Base-by-base conservation (phyloP, 2,888 invertebrate genomes). In the Andrena marginata region DNA sequence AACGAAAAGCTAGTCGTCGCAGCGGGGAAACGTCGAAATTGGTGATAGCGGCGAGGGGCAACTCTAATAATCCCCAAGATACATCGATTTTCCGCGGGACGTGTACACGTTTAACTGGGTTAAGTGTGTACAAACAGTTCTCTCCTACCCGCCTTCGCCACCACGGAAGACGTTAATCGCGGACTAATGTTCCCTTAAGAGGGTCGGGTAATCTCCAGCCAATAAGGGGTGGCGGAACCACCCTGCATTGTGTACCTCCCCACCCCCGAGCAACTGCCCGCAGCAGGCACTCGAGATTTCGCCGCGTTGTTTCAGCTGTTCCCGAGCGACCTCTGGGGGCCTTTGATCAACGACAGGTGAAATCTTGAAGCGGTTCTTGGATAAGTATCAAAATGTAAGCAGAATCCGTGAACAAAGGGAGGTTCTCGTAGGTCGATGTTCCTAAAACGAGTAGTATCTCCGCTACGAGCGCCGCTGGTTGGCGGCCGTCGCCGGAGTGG, bases 61-160 rank as follows among this genome's bases (percentile, higher is more conserved):
- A 29, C 42, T 60, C 59, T 70, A 29, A 56, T 69, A 59, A 70
- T 70, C 48, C 29, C 29, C 26, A 1, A 23, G 59, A 70, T 70
- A 59, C 69, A 63, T 72, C 71, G 71, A 72, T 63, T 63, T 31
- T 26, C 51, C 13, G 29, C 42, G 31, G 16, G 6, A 20, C 33
- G 51, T 35, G 71, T 51, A 48, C 51, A n/a, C 62, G 42, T 72
- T 71, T 62, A 72, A 72, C 63, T 72, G 71, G 71, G 71, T 72
- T 72, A 72, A 72, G 71, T 63, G 63, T 72, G 51, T 63, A 51
- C 63, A 63, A 72, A 51, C 62, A 63, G 63, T 70, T 70, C 59
- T 70, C n/a, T 26, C 48, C 33, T 31, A 42, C 33, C 33, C 51
- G 33, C 62, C 23, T 68, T 68, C 54, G 51, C 51, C 29, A 29